Conservation (phyloP, 2,888 invertebrate genomes). For the Pachycephus smyrnensis region DNA sequence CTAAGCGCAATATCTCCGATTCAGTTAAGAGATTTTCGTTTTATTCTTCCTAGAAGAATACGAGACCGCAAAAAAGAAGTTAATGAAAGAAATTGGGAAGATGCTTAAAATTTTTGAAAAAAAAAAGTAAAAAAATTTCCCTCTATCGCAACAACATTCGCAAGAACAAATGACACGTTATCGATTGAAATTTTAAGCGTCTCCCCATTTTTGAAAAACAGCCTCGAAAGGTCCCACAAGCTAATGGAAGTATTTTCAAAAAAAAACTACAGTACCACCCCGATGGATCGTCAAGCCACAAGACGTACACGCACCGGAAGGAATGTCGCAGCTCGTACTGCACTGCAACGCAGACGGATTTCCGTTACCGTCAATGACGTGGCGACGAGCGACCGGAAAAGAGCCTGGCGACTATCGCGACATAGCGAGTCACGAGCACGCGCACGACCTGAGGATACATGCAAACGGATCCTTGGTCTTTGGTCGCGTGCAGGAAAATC, state of each 20-base stretch:
- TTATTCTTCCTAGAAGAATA: not conserved
- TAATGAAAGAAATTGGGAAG: not conserved
- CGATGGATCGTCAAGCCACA: conserved; percentile 91
- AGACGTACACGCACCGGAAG: conserved; percentile 73
- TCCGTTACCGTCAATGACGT: conserved; percentile 87
- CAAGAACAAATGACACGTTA: not conserved
- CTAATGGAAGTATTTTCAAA: not conserved
- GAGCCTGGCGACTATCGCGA: conserved; percentile 63
- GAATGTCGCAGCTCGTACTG: conserved; percentile 70
- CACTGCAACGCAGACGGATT: conserved; percentile 94
- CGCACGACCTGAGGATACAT: conserved; percentile 67
- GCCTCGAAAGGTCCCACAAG: not conserved
- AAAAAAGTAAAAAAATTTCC: not conserved
- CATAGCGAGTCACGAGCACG: conserved; percentile 59
- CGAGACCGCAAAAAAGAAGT: not conserved
- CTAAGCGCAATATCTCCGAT: not conserved
- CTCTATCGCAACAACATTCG: not conserved
- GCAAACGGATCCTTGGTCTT: conserved; percentile 88
- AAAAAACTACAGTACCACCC: conserved; percentile 78
- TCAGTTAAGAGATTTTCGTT: not conserved
- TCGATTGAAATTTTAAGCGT: not conserved
- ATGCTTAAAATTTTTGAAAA: not conserved
- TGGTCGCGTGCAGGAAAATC: conserved; percentile 85
- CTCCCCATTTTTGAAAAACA: not conserved
- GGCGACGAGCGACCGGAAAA: conserved; percentile 88